Conservation (phyloP, 2,888 invertebrate genomes). For the Ischnura elegans region DNA sequence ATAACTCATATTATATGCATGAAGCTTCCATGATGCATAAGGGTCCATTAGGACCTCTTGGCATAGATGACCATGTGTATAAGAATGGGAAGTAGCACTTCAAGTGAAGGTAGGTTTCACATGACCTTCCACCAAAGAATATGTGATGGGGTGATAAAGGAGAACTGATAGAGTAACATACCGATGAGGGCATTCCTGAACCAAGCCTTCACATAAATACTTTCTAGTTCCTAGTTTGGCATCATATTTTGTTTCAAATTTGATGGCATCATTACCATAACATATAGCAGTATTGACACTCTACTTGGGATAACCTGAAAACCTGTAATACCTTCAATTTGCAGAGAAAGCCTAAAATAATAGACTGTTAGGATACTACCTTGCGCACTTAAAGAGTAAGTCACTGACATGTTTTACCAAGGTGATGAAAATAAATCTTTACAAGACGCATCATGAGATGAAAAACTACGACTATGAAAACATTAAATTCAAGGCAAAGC, state of each 20-base stretch:
- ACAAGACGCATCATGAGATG: neutral
- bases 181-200: too few species aligned
- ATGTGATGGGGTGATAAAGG: too few species aligned
- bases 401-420: neutral
- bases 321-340: too few species aligned
- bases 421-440: slow-evolving; percentile 12
- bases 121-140: neutral
- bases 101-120: neutral
- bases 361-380: neutral
- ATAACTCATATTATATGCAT: neutral
- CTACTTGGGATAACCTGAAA: too few species aligned
- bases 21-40: neutral
- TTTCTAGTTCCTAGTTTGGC: too few species aligned
- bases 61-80: neutral
- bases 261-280: too few species aligned
- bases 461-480: slow-evolving; percentile 7
- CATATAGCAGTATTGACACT: too few species aligned
- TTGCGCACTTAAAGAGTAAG: neutral
- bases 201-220: too few species aligned
- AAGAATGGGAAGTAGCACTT: neutral
- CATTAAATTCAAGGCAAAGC: slow-evolving; percentile 56
- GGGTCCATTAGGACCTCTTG: neutral
- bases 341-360: too few species aligned
- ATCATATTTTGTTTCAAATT: too few species aligned
- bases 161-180: too few species aligned